Evolutionary conservation across 2,888 invertebrate genomes (phyloP).

Genomic region (Eupithecia dodoneata): DNA sequence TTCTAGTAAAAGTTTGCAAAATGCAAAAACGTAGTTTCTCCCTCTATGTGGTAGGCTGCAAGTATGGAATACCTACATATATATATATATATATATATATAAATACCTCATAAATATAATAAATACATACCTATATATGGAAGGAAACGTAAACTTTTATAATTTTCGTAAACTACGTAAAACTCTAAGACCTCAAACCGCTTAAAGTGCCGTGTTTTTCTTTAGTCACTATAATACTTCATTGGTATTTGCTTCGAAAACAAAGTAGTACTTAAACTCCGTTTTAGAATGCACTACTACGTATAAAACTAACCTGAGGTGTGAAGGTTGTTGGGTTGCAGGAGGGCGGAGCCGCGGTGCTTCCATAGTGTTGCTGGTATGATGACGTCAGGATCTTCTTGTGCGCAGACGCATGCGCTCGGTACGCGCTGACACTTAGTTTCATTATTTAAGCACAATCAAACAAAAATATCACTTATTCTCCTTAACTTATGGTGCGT

Average conservation of each 20-base stretch:
- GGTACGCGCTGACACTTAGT: slow-evolving; percentile 94
- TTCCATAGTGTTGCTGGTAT: slow-evolving; percentile 91
- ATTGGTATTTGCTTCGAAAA: neutral
- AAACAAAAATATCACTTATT: slow-evolving; percentile 28
- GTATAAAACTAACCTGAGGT: slow-evolving; percentile 65
- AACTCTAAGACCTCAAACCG: no score
- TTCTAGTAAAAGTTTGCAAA: neutral
- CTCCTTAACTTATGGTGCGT: neutral
- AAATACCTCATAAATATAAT: no score
- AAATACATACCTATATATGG: neutral
- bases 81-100: no score
- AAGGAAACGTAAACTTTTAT: no score
- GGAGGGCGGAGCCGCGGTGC: slow-evolving; percentile 86
- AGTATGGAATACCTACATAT: neutral
- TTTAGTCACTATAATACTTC: no score
- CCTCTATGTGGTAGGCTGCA: neutral
- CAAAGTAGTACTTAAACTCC: neutral
- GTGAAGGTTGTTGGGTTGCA: slow-evolving; percentile 78
- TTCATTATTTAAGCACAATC: slow-evolving; percentile 83
- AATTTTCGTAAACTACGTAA: no score
- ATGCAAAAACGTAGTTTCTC: neutral
- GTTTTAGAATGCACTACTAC: neutral
- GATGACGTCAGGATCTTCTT: slow-evolving; percentile 92
- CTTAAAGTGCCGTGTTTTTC: no score
- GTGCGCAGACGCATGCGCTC: slow-evolving; percentile 94